These are phyloP conservation scores for Eilema griseolum DNA, from an alignment of 2,888 invertebrate genomes.

Conservation along the genomic window DNA sequence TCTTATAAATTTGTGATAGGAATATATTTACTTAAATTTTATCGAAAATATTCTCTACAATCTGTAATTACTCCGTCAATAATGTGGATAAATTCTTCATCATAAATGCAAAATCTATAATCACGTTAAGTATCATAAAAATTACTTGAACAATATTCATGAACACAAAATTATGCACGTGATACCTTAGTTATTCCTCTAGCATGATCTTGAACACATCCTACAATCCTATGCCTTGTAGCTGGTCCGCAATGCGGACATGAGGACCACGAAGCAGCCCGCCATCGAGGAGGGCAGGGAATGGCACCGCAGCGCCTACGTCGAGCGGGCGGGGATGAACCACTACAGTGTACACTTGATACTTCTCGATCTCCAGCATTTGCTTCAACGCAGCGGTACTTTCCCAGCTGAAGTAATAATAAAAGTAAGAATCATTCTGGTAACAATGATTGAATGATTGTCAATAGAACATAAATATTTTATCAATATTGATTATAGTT, in stretches of 20 bases:
- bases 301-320: conserved; percentile 90
- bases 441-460: neutral
- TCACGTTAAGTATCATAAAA: too few relatives aligned
- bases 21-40: too few relatives aligned
- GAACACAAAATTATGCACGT: neutral
- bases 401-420: conserved; percentile 85
- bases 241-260: conserved; percentile 94
- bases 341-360: conserved; percentile 78
- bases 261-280: conserved; percentile 91
- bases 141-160: too few relatives aligned
- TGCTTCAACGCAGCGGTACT: conserved; percentile 90
- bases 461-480: too few relatives aligned
- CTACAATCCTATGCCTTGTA: conserved; percentile 89
- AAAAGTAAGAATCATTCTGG: neutral
- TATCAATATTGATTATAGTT: too few relatives aligned
- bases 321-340: conserved; percentile 88
- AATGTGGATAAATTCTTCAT: too few relatives aligned
- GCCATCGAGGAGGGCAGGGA: conserved; percentile 95
- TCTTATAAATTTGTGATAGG: too few relatives aligned
- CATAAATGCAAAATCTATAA: too few relatives aligned
- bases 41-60: too few relatives aligned
- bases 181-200: conserved; percentile 79
- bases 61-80: too few relatives aligned
- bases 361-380: conserved; percentile 89
- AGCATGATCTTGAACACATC: conserved; percentile 89